Percentiles rank a stretch among this genome's conserved stretches.
Conservation (phyloP, 2,888 invertebrate species). For the Sisyra terminalis region DNA sequence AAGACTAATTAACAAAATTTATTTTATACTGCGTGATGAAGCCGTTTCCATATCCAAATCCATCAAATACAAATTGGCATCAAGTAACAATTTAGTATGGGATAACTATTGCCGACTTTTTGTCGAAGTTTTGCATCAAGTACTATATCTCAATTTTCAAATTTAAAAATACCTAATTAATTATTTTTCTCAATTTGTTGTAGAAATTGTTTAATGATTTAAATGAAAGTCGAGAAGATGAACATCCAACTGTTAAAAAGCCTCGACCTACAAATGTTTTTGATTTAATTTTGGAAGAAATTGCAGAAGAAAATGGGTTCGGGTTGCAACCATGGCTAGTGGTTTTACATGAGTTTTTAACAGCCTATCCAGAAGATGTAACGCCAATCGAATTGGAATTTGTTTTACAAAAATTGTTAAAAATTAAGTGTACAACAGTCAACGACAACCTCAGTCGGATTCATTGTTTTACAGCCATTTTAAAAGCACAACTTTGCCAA, state of each 20-base stretch:
- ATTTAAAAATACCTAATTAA: background rate
- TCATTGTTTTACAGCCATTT: background rate
- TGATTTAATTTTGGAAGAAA: constrained; percentile 2
- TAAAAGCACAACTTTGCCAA: too few relatives aligned
- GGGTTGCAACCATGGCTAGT: background rate
- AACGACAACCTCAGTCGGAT: background rate
- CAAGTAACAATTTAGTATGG: background rate
- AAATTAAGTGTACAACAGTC: background rate
- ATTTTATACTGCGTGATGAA: constrained; percentile 22
- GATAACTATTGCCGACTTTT: background rate
- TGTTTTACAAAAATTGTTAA: background rate
- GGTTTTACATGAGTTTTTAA: background rate
- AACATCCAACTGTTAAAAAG: background rate
- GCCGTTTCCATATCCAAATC: constrained; percentile 10
- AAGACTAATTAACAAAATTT: constrained; percentile 23
- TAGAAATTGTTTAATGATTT: background rate
- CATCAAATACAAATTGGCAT: background rate
- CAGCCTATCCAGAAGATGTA: background rate
- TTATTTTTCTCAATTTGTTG: background rate
- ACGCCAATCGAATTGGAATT: background rate
- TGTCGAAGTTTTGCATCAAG: background rate
- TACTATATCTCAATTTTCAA: background rate
- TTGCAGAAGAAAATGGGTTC: background rate
- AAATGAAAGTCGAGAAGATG: background rate
- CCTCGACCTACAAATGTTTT: background rate